phyloP scores from a whole-genome alignment of 2,797 vertebrate genomes.

The Poeciliopsis turneri region DNA sequence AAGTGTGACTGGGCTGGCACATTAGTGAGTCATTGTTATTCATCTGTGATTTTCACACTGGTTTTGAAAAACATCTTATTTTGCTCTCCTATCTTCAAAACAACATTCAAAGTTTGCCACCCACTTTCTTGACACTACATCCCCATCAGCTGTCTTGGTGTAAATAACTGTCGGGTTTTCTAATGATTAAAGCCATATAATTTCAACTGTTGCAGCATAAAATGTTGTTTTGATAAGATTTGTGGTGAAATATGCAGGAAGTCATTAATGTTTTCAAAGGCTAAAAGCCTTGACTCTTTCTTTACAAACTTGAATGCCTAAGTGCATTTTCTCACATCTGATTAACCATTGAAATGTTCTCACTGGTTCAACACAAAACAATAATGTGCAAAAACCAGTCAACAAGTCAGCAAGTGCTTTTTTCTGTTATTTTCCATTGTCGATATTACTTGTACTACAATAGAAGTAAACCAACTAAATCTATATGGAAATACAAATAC shows the following conservation, averaged over 20 bases:
- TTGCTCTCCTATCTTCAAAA: background rate
- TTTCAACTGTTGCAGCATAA: background rate
- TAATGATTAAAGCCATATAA: background rate
- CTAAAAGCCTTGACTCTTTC: constrained; percentile 20
- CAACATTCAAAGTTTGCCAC: background rate
- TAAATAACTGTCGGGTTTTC: background rate
- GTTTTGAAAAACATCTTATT: background rate
- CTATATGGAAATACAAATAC: no score
- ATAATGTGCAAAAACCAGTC: constrained; percentile 4
- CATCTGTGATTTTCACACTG: background rate
- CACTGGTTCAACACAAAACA: constrained; percentile 19
- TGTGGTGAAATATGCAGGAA: background rate
- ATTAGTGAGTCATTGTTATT: constrained; percentile 8
- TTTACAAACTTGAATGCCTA: constrained; percentile 23
- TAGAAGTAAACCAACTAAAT: no score
- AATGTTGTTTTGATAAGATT: background rate
- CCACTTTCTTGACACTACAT: background rate
- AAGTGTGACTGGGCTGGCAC: background rate
- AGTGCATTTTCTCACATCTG: constrained; percentile 43
- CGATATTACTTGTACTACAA: background rate
- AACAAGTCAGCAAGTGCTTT: background rate
- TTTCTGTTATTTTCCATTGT: background rate
- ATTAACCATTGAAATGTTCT: constrained; percentile 34
- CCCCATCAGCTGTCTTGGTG: background rate
- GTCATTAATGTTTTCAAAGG: background rate